Evolutionary conservation across 2,113 vertebrate genomes (phyloP).

Genomic region (Rhabdomys dilectus): DNA sequence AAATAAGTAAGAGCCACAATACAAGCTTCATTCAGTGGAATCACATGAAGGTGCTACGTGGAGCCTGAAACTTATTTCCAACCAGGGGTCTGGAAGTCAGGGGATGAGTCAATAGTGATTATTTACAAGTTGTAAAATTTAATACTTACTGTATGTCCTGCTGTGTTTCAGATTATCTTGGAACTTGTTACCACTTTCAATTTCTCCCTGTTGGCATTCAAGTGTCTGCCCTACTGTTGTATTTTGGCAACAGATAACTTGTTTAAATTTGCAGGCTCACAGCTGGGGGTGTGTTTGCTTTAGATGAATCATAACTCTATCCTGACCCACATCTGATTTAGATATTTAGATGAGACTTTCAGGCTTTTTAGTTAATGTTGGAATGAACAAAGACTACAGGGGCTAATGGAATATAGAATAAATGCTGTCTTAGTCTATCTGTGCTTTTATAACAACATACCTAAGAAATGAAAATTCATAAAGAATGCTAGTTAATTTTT

Average conservation of each 20-base stretch:
- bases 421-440: background rate
- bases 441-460: background rate
- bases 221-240: background rate
- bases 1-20: background rate
- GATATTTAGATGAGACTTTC: background rate
- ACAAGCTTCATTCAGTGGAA: no score
- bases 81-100: background rate
- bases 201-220: background rate
- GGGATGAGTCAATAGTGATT: background rate
- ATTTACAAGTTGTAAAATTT: background rate
- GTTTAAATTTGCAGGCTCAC: background rate
- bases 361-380: background rate
- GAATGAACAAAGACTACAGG: background rate
- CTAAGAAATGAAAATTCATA: background rate
- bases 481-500: background rate
- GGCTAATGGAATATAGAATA: background rate
- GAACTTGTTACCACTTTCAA: background rate
- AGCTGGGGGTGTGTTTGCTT: background rate
- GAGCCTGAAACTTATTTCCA: background rate
- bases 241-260: background rate
- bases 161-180: background rate
- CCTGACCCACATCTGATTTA: background rate
- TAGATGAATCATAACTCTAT: constrained; percentile 1
- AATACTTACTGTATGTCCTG: background rate
- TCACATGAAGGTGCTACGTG: background rate